phyloP scores from a whole-genome alignment of 2,113 vertebrate genomes.

The Apteryx mantelli region DNA sequence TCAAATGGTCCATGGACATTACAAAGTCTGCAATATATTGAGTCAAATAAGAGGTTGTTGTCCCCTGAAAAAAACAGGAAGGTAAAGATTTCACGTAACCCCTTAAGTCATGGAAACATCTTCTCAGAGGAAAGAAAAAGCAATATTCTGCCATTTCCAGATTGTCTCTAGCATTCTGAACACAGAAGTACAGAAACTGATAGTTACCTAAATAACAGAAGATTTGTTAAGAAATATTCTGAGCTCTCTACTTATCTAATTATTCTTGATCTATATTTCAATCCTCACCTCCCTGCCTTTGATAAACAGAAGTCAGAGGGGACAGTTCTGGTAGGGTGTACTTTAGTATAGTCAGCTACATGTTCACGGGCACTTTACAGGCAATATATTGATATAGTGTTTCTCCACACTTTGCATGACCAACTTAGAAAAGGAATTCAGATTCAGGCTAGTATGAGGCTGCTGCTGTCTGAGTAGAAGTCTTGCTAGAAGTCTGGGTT shows the following conservation, averaged over 20 bases:
- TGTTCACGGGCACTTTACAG: not conserved
- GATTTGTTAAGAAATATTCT: not conserved
- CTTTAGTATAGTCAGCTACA: not conserved
- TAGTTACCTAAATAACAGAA: not conserved
- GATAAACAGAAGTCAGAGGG: not conserved
- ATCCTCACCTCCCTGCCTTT: not conserved
- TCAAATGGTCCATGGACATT: slow-evolving; percentile 42
- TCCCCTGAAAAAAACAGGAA: slow-evolving; percentile 35
- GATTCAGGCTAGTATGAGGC: not conserved
- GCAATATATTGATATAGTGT: not conserved
- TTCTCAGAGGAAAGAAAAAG: not conserved
- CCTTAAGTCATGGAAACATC: not conserved
- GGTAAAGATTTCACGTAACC: slow-evolving; percentile 18
- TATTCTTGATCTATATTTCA: not conserved
- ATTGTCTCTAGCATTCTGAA: not conserved
- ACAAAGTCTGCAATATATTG: not conserved
- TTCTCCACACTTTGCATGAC: not conserved
- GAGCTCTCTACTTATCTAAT: not conserved
- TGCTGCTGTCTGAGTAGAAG: not conserved
- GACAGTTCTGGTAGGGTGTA: not conserved
- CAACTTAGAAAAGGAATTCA: not conserved
- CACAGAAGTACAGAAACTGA: not conserved
- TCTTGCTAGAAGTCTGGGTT: not conserved
- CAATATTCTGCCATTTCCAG: not conserved
- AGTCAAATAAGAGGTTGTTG: slow-evolving; percentile 14